phyloP scores from a whole-genome alignment of 2,888 invertebrate genomes.

The Clunio marinus region DNA sequence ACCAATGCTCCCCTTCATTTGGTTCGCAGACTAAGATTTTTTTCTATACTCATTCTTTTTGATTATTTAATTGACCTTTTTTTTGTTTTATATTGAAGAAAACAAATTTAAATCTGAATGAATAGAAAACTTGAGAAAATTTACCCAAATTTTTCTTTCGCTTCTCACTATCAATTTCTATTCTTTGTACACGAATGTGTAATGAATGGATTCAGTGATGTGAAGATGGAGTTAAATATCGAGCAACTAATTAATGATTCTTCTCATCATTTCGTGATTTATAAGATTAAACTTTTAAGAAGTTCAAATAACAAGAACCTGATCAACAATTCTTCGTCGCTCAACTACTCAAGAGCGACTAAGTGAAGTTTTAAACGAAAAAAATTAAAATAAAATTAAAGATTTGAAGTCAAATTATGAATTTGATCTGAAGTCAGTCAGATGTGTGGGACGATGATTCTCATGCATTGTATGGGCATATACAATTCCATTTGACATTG shows the following conservation, averaged over 20 bases:
- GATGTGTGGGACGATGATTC: neutral
- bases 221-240: too few relatives aligned
- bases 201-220: too few relatives aligned
- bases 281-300: constrained; percentile 3
- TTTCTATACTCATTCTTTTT: too few relatives aligned
- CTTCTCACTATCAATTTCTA: too few relatives aligned
- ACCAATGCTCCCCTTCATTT: neutral
- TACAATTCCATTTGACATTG: constrained; percentile 52
- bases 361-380: neutral
- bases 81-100: neutral
- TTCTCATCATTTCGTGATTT: too few relatives aligned
- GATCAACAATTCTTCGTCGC: constrained; percentile 17
- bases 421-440: neutral
- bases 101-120: neutral
- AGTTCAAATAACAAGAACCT: constrained; percentile 17
- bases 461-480: constrained; percentile 33
- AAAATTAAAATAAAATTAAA: neutral
- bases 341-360: neutral
- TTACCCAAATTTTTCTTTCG: neutral
- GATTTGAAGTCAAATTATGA: constrained; percentile 4
- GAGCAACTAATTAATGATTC: too few relatives aligned
- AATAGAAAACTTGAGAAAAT: neutral
- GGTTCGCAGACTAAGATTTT: neutral
- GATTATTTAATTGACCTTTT: neutral
- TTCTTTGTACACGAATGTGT: too few relatives aligned